These are phyloP conservation scores for Sinhomidia bicolor DNA, from an alignment of 2,888 invertebrate species.

Conservation along the genomic window DNA sequence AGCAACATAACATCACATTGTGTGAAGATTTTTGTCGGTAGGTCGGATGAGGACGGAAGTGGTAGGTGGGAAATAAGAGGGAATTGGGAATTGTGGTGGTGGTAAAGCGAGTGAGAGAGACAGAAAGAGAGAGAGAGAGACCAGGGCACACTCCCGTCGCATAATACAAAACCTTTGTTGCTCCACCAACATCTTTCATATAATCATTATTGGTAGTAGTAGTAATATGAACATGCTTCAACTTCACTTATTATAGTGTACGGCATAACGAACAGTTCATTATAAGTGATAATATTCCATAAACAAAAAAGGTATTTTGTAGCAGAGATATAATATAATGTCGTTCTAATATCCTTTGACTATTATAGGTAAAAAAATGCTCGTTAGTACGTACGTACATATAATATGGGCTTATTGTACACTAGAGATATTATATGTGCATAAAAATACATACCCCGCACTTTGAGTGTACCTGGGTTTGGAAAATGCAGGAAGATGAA, in stretches of 20 bases:
- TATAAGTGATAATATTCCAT: too few relatives aligned
- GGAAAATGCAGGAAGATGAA: too few relatives aligned
- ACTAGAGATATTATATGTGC: too few relatives aligned
- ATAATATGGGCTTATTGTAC: too few relatives aligned
- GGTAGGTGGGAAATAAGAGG: constrained; percentile 73
- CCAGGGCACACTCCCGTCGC: neutral
- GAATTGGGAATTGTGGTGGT: constrained; percentile 68
- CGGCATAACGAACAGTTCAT: too few relatives aligned
- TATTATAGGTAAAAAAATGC: too few relatives aligned
- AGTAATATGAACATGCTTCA: neutral
- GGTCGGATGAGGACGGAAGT: constrained; percentile 74
- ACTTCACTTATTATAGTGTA: too few relatives aligned
- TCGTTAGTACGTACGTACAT: too few relatives aligned
- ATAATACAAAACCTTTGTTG: constrained; percentile 10
- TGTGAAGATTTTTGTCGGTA: constrained; percentile 72
- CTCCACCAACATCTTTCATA: constrained; percentile 13
- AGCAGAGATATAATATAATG: neutral
- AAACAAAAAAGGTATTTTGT: neutral
- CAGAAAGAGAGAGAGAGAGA: neutral
- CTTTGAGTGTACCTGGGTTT: too few relatives aligned
- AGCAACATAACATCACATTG: constrained; percentile 44
- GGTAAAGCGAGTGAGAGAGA: neutral
- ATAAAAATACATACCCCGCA: too few relatives aligned
- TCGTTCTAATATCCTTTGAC: constrained; percentile 1
- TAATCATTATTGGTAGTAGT: neutral